Evolutionary conservation across 1,140 invertebrate species (phyloP), one percentile per base, ranked within the genome.

Genomic region (Zaprionus taronus): DNA sequence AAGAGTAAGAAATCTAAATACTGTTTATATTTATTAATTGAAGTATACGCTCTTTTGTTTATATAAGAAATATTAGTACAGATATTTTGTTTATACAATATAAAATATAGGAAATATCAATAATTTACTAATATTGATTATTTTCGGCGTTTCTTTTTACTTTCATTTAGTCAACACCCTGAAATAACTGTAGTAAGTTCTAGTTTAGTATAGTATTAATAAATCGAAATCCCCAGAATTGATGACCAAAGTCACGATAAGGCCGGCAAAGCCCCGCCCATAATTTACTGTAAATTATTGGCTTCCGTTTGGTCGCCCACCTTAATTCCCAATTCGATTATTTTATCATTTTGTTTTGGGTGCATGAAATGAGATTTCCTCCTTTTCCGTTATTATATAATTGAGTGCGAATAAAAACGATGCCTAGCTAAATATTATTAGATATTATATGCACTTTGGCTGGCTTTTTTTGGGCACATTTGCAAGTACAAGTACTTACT

Each of bases 161-260:
- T 47, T 47, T 2, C 0, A 47, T 17, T 47, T 3, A 9, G 15
- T 41, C 4, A 5, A 41, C 38, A 15, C 38, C 41, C 36, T 5
- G 5, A 15, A n/a, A 17, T 47, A 0, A 47, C 41, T 44, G 1
- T n/a, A 17, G 41, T 3, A 47, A 47, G 20, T 53, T 53, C 22
- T 24, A 5, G 22, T 53, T 53, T 22, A 14, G 49, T 22, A 12
- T 17, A 15, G 20, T 26, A 53, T 20, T 51, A 51, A 31, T 26
- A 56, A 56, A 47, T 47, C n/a, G 7, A 47, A 47, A 15, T 17
- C 15, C 41, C n/a, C 1, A n/a, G 41, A 47, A 47, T 47, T 47
- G 41, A 47, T 47, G 15, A 47, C 36, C 24, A 9, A 41, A 56
- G 31, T 66, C 63, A 56, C 36, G 63, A 57, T 57, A 66, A 44